These are phyloP conservation scores for Mactra quadrangularis DNA, from an alignment of 1,140 invertebrate genomes.

Conservation along the genomic window DNA sequence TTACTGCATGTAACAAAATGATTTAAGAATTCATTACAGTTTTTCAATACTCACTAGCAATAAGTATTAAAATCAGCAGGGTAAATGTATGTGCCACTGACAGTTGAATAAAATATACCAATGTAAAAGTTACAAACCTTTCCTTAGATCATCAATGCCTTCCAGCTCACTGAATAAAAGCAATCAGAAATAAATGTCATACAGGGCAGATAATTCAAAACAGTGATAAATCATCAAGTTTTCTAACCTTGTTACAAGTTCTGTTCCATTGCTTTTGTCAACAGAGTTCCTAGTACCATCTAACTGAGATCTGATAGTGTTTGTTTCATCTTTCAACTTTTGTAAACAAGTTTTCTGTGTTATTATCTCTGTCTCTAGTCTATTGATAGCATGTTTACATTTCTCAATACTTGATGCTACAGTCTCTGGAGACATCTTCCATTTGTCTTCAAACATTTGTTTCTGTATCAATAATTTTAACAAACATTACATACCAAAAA, in stretches of 20 bases:
- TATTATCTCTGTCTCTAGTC: background rate
- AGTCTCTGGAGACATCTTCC: background rate
- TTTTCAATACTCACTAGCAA: no score
- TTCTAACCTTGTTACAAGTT: background rate
- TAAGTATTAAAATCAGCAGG: no score
- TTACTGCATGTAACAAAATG: no score
- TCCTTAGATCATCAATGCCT: no score
- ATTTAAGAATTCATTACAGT: no score
- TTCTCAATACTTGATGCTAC: constrained; percentile 11
- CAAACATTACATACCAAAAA: no score
- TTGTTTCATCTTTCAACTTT: background rate
- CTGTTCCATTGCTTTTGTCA: background rate
- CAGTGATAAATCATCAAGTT: background rate
- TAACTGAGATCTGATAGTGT: background rate
- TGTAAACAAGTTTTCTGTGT: background rate
- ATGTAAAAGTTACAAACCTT: no score
- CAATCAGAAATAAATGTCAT: no score
- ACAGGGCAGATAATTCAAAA: background rate
- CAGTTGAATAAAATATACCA: no score
- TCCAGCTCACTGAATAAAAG: no score
- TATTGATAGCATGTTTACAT: constrained; percentile 22
- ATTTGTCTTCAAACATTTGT: constrained; percentile 6
- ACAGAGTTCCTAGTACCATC: background rate
- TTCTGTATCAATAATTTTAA: constrained; percentile 21
- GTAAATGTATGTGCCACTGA: no score